These are phyloP conservation scores for Falco rusticolus DNA, from an alignment of 2,797 vertebrate species.

Conservation along the genomic window DNA sequence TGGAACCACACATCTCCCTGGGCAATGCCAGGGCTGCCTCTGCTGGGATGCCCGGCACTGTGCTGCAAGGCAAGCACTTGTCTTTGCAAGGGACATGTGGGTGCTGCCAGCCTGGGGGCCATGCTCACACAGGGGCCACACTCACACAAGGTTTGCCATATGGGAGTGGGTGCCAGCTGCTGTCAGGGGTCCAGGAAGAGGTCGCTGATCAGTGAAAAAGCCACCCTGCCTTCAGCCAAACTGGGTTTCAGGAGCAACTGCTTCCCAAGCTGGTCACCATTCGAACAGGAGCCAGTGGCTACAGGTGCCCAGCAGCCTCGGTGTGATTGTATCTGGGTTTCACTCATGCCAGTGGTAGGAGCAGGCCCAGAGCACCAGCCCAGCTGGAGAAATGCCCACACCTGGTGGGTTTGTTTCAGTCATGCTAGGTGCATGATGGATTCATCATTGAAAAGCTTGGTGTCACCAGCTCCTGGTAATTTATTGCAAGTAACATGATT, in stretches of 20 bases:
- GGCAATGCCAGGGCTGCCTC: not conserved
- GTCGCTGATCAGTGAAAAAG: not conserved
- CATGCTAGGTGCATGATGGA: not conserved
- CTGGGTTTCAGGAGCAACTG: not conserved
- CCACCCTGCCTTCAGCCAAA: not conserved
- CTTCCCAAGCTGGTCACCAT: not conserved
- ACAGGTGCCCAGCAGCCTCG: not conserved
- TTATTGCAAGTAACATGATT: constrained; percentile 22
- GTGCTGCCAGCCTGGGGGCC: not conserved
- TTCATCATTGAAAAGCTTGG: constrained; percentile 11
- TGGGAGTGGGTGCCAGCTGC: not conserved
- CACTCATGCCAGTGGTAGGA: not conserved
- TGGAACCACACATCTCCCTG: not conserved
- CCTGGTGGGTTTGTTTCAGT: not conserved
- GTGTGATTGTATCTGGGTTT: not conserved
- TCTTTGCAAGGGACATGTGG: not conserved
- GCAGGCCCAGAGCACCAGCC: not conserved
- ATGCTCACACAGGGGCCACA: not conserved
- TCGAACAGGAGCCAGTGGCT: not conserved
- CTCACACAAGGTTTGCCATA: not conserved
- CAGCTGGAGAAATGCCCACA: not conserved
- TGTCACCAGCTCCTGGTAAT: constrained; percentile 27
- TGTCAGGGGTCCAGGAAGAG: not conserved
- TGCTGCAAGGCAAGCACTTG: rapidly evolving
- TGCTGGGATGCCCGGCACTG: rapidly evolving